Conservation (phyloP, 2,797 vertebrate genomes). For the Delichon dasypus region DNA sequence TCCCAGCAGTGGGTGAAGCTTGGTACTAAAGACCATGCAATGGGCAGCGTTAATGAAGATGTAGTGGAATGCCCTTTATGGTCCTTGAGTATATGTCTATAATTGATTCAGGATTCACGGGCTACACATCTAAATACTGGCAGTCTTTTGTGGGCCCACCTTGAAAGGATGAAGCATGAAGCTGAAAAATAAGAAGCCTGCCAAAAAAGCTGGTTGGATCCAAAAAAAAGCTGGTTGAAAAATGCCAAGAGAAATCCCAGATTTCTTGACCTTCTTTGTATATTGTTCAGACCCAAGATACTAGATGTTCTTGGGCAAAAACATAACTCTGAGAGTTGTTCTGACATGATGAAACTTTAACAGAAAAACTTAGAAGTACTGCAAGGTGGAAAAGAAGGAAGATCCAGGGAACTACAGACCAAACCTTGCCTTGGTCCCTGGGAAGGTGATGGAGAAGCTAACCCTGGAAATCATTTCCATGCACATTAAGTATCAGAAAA, state of each 20-base stretch:
- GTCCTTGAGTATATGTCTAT: background rate
- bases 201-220: background rate
- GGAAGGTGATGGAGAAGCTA: background rate
- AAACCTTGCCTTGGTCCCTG: background rate
- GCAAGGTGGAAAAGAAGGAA: background rate
- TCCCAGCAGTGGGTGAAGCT: background rate
- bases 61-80: background rate
- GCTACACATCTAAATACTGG: background rate
- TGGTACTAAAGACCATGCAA: background rate
- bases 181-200: background rate
- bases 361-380: background rate
- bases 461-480: background rate
- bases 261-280: background rate
- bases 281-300: background rate
- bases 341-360: background rate
- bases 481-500: background rate
- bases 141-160: background rate
- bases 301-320: background rate
- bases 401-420: background rate
- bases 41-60: background rate
- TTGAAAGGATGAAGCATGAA: background rate
- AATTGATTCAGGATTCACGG: background rate
- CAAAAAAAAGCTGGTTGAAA: background rate
- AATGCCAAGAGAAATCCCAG: background rate
- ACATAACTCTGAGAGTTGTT: background rate